Evolutionary conservation across 2,797 vertebrate species (phyloP), one percentile per base, ranked within the genome.

Genomic region (Dallia pectoralis): DNA sequence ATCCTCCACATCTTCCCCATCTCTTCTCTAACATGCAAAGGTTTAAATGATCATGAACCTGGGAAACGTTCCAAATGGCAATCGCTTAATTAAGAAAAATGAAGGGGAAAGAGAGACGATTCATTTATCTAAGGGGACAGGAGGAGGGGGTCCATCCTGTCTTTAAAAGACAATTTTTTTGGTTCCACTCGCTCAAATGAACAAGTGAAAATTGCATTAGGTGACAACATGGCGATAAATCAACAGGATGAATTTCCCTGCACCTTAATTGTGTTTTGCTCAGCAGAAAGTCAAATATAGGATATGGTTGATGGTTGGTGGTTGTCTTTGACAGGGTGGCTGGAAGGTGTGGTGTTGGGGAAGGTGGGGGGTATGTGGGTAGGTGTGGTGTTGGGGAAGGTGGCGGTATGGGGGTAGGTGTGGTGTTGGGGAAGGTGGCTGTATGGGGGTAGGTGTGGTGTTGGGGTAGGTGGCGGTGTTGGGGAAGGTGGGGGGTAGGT

Each of bases 51-150:
- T 89, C 82, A 84, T 82, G 87, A 84, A 84, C 82, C 87, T 51
- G 84, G 88, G 87, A 91, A 81, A 80, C 73, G 19, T 76, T 88
- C 87, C 87, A 90, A 89, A 90, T 82, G 73, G 84, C 78, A 85
- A 87, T 84, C 8, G 33, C 80, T 77, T 92, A 91, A 93, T 91
- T 91, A 87, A 92, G 88, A 93, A 89, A 88, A 91, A 91, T 91
- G 85, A 84, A 87, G 79, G 67, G 70, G 80, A 85, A 86, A 82
- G 69, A 64, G 62, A 70, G 71, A 72, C 49, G 69, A 85, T 87
- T 87, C 89, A 91, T 91, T 91, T 74, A 81, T 92, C 89, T 87
- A 84, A 87, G 80, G 62, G 73, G 77, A 80, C 73, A 68, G 49
- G 69, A 75, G 69, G 59, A 47, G 62, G 71, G 74, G 85, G 84